Percentiles rank a stretch among this genome's conserved stretches.
phyloP scores from a whole-genome alignment of 2,888 invertebrate genomes.

The Stenichneumon culpator region DNA sequence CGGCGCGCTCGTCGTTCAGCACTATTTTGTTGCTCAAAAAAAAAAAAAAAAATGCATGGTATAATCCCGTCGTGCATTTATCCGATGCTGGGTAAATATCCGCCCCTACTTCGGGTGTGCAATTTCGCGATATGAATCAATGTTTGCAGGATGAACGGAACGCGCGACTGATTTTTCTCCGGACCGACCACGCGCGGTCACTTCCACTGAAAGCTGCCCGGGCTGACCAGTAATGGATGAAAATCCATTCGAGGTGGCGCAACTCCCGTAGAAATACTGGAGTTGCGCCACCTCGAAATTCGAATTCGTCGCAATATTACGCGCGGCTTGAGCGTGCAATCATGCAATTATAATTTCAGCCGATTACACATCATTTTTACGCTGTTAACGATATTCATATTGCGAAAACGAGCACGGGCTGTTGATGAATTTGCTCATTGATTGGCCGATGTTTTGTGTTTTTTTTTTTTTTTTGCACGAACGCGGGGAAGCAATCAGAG shows the following conservation, averaged over 20 bases:
- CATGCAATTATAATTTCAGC: neutral
- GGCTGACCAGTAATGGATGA: slow-evolving; percentile 17
- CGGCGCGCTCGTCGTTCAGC: neutral
- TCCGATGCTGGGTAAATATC: neutral
- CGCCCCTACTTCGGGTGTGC: too few species aligned
- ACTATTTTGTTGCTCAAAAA: neutral
- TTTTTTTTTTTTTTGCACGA: neutral
- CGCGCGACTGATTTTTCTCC: neutral
- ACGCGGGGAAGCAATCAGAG: slow-evolving; percentile 2
- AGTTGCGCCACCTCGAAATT: neutral
- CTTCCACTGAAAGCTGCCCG: slow-evolving; percentile 28
- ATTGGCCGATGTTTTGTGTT: neutral
- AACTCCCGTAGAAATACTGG: too few species aligned
- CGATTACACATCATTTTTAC: neutral
- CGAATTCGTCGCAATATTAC: neutral
- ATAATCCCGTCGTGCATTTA: neutral
- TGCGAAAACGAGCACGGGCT: neutral
- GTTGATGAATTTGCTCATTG: slow-evolving; percentile 1
- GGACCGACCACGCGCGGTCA: slow-evolving; percentile 9
- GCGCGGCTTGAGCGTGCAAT: neutral
- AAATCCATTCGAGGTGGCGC: too few species aligned
- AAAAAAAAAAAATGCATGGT: neutral
- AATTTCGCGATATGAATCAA: neutral
- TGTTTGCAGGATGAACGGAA: neutral
- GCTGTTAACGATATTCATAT: neutral